Conservation (phyloP, 2,113 vertebrate species). For the Candoia aspera region DNA sequence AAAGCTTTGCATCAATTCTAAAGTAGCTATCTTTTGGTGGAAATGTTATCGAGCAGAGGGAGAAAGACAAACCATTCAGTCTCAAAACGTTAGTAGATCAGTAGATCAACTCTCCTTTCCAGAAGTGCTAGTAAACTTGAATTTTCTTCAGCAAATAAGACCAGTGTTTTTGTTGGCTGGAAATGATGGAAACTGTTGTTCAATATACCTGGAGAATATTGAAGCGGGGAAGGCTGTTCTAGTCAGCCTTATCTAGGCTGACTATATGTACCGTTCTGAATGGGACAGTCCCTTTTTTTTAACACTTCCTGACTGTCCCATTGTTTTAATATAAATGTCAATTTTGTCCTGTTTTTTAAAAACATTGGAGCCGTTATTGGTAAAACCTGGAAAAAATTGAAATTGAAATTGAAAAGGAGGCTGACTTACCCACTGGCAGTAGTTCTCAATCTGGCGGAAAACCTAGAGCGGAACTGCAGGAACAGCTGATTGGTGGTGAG, state of each 20-base stretch:
- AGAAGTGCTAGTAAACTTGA: background rate
- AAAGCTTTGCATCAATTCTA: background rate
- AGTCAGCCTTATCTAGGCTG: background rate
- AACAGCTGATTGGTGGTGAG: too few species aligned
- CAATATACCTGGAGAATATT: background rate
- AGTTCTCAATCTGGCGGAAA: too few species aligned
- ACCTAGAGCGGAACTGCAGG: too few species aligned
- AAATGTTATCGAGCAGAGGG: background rate
- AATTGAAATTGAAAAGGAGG: too few species aligned
- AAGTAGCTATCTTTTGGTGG: background rate
- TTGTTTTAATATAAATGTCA: too few species aligned
- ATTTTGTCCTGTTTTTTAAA: too few species aligned
- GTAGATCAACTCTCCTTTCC: background rate
- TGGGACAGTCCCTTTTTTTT: too few species aligned
- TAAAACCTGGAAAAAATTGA: too few species aligned
- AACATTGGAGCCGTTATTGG: too few species aligned
- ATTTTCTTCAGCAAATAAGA: background rate
- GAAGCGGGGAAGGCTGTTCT: background rate
- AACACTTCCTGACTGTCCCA: too few species aligned
- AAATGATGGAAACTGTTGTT: background rate
- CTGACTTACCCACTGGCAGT: too few species aligned
- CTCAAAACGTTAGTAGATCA: background rate
- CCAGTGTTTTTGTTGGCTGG: background rate
- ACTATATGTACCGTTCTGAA: too few species aligned
- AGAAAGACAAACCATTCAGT: background rate